These are phyloP conservation scores for Seriola rivoliana DNA, from an alignment of 2,113 vertebrate species.

Conservation along the genomic window DNA sequence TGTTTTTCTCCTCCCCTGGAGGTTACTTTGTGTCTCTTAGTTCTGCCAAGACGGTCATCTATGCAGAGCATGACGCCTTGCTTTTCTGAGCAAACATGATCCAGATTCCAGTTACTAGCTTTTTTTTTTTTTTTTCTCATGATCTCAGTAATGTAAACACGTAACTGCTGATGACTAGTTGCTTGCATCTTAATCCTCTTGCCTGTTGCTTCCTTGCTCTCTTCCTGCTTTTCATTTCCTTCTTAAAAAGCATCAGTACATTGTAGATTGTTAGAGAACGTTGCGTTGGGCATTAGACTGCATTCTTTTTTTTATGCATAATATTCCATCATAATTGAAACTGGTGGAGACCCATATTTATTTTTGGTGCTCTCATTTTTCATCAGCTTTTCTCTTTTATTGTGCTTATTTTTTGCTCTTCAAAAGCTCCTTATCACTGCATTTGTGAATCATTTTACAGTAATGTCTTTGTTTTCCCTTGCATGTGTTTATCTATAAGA, in stretches of 20 bases:
- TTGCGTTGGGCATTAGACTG: conserved; percentile 24
- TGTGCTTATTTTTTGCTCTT: not conserved
- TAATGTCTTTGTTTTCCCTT: conserved; percentile 72
- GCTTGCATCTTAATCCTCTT: conserved; percentile 52
- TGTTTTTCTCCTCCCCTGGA: conserved; percentile 32
- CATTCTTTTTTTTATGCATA: conserved; percentile 8
- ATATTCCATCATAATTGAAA: conserved; percentile 18
- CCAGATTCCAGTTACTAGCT: not conserved
- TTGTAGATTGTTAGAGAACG: conserved; percentile 14
- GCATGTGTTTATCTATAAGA: conserved; percentile 83
- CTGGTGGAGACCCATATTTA: not conserved
- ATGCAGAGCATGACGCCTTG: conserved; percentile 42
- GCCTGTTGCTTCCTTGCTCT: conserved; percentile 40
- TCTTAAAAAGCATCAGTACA: conserved; percentile 2
- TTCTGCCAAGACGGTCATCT: conserved; percentile 26
- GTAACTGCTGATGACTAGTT: conserved; percentile 39
- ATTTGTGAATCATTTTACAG: conserved; percentile 48
- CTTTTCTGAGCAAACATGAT: conserved; percentile 24
- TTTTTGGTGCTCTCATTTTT: conserved; percentile 11
- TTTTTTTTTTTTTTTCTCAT: not conserved
- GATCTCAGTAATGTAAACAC: conserved; percentile 31
- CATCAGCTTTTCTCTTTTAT: not conserved
- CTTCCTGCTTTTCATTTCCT: conserved; percentile 11
- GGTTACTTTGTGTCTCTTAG: conserved; percentile 40
- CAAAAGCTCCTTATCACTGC: not conserved